These are phyloP conservation scores for Panthera uncia DNA, from an alignment of 2,113 vertebrate species.

Conservation along the genomic window DNA sequence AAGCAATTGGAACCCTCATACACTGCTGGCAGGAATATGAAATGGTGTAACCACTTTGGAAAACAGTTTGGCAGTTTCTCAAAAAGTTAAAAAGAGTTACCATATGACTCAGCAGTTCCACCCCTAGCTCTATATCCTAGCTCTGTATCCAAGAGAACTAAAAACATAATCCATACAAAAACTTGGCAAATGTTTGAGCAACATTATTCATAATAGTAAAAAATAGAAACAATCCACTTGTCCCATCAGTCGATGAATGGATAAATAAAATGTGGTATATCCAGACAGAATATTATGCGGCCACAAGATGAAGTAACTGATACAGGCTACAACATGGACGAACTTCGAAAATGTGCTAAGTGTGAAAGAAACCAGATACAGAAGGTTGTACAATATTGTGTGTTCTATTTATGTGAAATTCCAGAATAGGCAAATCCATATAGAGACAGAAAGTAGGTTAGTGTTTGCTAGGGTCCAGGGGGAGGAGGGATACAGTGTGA, in stretches of 20 bases:
- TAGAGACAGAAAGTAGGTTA: not conserved
- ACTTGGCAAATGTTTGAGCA: not conserved
- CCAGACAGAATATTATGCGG: not conserved
- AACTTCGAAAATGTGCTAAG: not conserved
- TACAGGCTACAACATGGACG: not conserved
- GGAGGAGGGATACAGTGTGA: not conserved
- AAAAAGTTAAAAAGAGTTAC: constrained; percentile 8
- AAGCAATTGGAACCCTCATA: not conserved
- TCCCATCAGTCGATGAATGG: not conserved
- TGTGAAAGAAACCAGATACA: not conserved
- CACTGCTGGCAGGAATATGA: not conserved
- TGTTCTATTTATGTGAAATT: not conserved
- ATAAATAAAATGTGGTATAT: not conserved
- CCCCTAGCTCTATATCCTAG: not conserved
- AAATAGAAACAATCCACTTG: not conserved
- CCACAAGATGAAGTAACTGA: not conserved
- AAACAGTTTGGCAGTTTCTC: not conserved
- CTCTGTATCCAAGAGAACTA: not conserved
- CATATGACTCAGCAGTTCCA: not conserved
- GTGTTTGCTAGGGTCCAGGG: not conserved
- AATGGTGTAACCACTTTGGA: not conserved
- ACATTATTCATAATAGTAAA: not conserved
- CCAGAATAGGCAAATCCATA: not conserved
- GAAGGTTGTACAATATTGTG: not conserved
- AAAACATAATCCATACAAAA: not conserved